Evolutionary conservation across 2,888 invertebrate genomes (phyloP), one percentile per base, ranked within the genome.

Genomic region (Sminthurinus aureus): DNA sequence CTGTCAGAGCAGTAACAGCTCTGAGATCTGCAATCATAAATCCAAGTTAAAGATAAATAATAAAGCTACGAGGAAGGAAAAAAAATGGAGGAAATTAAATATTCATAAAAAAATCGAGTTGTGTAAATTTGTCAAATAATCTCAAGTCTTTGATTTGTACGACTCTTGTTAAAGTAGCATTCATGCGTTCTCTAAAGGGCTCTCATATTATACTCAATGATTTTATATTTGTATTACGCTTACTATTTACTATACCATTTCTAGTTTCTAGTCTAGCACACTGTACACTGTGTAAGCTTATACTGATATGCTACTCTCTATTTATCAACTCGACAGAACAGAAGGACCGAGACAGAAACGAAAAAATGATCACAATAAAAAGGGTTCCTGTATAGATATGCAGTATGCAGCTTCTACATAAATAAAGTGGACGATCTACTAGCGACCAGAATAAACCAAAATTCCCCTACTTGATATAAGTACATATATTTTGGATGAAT

Each of bases 71-170:
- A n/a, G n/a, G 2, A 58, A 15, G 9, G 2, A 58, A 15, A 58
- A 15, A 58, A 6, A 58, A 58, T 58, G 38, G 38, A 38, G 6
- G n/a, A 67, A 71, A 71, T 71, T 71, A 71, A 24, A 71, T 22
- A 71, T 71, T 71, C 71, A 71, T 71, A 71, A 71, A 71, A 71
- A 71, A 22, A 71, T 71, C 24, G 24, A 24, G 24, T 24, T 24
- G 24, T 73, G 58, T 52, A 81, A 81, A 81, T 81, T 81, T 81
- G 81, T 81, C 81, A 81, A 74, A 81, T 24, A 73, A 51, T 81
- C 74, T 64, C 73, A 22, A 6, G 24, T 18, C 52, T n/a, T 26
- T 66, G 78, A 78, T 80, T 71, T 76, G 58, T 76, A 76, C 76
- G 22, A 6, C 38, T 38, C 38, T 38, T 38, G 38, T 38, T 38